These are phyloP conservation scores for Nothoprocta perdicaria DNA, from an alignment of 2,113 vertebrate genomes.

Conservation along the genomic window DNA sequence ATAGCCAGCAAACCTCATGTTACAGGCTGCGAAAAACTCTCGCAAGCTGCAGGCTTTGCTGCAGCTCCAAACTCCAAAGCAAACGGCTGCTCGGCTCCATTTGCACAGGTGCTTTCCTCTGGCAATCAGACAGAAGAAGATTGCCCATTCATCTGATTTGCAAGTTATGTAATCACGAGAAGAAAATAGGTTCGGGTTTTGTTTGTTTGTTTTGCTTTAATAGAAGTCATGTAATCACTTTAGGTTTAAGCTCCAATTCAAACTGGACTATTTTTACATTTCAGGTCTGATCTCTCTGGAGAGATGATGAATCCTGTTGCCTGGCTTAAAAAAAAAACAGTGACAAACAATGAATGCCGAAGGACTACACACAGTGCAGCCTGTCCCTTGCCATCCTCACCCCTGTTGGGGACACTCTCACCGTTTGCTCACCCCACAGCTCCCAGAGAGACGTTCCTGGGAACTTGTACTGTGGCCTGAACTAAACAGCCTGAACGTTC, in stretches of 20 bases:
- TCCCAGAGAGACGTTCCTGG: background rate
- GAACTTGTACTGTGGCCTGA: background rate
- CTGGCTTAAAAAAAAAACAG: background rate
- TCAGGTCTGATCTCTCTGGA: constrained; percentile 64
- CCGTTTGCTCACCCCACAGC: background rate
- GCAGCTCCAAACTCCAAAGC: fast-evolving
- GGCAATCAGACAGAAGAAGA: background rate
- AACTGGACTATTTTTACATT: constrained; percentile 73
- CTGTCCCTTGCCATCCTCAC: background rate
- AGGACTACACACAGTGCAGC: background rate
- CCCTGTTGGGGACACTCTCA: no score
- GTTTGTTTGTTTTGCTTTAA: constrained; percentile 56
- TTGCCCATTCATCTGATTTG: constrained; percentile 51
- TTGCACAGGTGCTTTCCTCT: constrained; percentile 26
- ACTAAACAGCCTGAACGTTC: fast-evolving
- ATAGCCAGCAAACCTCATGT: background rate
- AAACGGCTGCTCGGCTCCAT: fast-evolving
- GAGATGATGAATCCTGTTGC: constrained; percentile 58
- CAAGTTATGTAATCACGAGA: constrained; percentile 47
- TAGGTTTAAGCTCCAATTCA: constrained; percentile 68
- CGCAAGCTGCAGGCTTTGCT: background rate
- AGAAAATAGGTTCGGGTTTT: constrained; percentile 39
- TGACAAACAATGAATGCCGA: background rate
- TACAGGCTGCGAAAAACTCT: fast-evolving
- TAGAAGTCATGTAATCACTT: constrained; percentile 72